Evolutionary conservation across 2,797 vertebrate species (phyloP).

Genomic region (Pseudochromis fuscus): DNA sequence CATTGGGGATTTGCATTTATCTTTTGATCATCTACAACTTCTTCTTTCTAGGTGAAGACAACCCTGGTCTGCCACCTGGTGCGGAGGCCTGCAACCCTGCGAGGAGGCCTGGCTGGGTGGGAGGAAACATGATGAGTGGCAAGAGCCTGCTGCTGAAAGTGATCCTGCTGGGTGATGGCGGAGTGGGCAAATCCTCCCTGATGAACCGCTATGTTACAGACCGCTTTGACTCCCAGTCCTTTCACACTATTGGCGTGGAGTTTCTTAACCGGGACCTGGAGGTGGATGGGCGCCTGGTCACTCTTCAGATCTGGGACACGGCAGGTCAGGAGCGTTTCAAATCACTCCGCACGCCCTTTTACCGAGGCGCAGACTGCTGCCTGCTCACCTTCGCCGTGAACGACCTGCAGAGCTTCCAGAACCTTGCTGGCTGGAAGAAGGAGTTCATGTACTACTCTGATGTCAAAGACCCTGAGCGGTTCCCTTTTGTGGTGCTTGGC

Average conservation of each 20-base stretch:
- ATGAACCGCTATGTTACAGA: slow-evolving; percentile 99
- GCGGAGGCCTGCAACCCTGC: slow-evolving; percentile 56
- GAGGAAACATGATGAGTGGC: slow-evolving; percentile 89
- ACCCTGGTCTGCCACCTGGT: slow-evolving; percentile 66
- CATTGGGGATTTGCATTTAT: background rate
- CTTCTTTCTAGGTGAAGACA: slow-evolving; percentile 63
- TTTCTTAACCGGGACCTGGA: slow-evolving; percentile 98
- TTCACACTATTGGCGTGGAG: slow-evolving; percentile 98
- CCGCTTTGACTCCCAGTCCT: slow-evolving; percentile 97
- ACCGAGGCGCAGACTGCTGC: slow-evolving; percentile 97
- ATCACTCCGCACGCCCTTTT: slow-evolving; percentile 96
- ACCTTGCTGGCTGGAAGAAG: slow-evolving; percentile 96
- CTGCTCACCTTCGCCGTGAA: slow-evolving; percentile 97
- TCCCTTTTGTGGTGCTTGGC: slow-evolving; percentile 96
- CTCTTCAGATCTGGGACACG: slow-evolving; percentile 99
- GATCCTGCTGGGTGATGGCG: slow-evolving; percentile 97
- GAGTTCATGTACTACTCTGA: slow-evolving; percentile 97
- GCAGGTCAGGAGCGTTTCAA: slow-evolving; percentile 98
- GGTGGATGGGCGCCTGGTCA: slow-evolving; percentile 94
- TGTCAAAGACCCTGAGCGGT: slow-evolving; percentile 92
- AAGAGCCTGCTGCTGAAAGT: slow-evolving; percentile 97
- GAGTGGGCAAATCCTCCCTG: slow-evolving; percentile 97
- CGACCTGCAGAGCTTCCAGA: slow-evolving; percentile 96
- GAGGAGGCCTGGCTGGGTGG: slow-evolving; percentile 62
- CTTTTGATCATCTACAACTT: slow-evolving; percentile 1